Conservation (phyloP, 2,888 invertebrate genomes). For the Drosophila rubida region DNA sequence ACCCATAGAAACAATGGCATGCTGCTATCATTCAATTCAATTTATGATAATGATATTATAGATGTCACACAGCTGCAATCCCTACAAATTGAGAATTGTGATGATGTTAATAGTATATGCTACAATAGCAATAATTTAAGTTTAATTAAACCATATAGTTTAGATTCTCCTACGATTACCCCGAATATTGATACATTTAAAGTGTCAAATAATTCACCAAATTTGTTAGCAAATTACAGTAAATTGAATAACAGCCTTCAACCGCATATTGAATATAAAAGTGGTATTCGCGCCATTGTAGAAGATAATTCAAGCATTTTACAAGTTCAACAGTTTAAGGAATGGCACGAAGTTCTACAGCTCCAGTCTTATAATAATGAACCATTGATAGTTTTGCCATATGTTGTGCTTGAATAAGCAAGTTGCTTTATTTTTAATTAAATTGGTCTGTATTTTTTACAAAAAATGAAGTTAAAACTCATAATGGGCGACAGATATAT, state of each 20-base stretch:
- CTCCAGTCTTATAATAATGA: slow-evolving; percentile 91
- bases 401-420: slow-evolving; percentile 95
- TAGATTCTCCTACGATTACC: slow-evolving; percentile 22
- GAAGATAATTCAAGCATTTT: slow-evolving; percentile 59
- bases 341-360: slow-evolving; percentile 96
- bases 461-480: not conserved
- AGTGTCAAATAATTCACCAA: slow-evolving; percentile 14
- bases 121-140: slow-evolving; percentile 65
- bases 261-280: slow-evolving; percentile 68
- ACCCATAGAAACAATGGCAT: slow-evolving; percentile 81
- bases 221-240: slow-evolving; percentile 3
- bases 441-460: not conserved
- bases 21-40: slow-evolving; percentile 80
- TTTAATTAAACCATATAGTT: slow-evolving; percentile 54
- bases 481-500: slow-evolving; percentile 15
- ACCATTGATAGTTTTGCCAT: slow-evolving; percentile 96
- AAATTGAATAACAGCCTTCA: slow-evolving; percentile 5
- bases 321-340: slow-evolving; percentile 88
- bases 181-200: slow-evolving; percentile 33
- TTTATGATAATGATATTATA: slow-evolving; percentile 45
- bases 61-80: slow-evolving; percentile 15
- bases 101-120: slow-evolving; percentile 64
- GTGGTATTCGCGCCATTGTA: slow-evolving; percentile 72
- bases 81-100: slow-evolving; percentile 65
- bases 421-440: not conserved